Percentiles rank a stretch among this genome's conserved stretches.
Conservation (phyloP, 1,140 invertebrate genomes). For the Zaprionus ghesquierei region DNA sequence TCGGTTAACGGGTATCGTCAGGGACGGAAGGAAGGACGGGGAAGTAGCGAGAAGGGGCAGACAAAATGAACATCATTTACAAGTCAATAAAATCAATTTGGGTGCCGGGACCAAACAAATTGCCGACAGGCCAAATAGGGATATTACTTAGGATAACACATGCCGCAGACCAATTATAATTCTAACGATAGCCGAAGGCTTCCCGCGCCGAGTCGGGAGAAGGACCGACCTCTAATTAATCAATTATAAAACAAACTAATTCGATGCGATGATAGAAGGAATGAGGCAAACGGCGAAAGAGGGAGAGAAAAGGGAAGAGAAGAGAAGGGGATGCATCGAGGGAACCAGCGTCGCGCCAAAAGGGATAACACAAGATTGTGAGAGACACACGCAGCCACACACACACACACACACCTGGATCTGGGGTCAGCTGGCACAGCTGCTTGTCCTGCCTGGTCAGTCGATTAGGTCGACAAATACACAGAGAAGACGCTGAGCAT, state of each 20-base stretch:
- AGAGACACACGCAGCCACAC: background rate
- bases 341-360: background rate
- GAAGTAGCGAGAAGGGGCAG: background rate
- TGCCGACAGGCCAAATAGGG: slow-evolving; percentile 60
- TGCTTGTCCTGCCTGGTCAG: background rate
- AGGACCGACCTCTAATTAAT: slow-evolving; percentile 80
- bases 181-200: slow-evolving; percentile 63
- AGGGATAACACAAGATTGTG: slow-evolving; percentile 28
- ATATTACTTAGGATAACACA: slow-evolving; percentile 64
- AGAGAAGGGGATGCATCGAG: background rate
- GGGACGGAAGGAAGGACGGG: background rate
- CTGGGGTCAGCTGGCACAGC: background rate
- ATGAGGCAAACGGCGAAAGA: background rate
- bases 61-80: slow-evolving; percentile 63
- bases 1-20: background rate
- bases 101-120: slow-evolving; percentile 64
- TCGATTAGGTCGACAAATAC: background rate
- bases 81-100: slow-evolving; percentile 79
- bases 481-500: background rate
- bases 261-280: slow-evolving; percentile 44
- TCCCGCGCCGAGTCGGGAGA: slow-evolving; percentile 19
- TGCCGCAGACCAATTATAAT: slow-evolving; percentile 78
- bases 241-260: slow-evolving; percentile 81
- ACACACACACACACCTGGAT: slow-evolving; percentile 22
- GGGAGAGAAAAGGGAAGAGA: background rate